Evolutionary conservation across 2,888 invertebrate species (phyloP), one percentile per base, ranked within the genome.

Genomic region (Sussaba pulchella): DNA sequence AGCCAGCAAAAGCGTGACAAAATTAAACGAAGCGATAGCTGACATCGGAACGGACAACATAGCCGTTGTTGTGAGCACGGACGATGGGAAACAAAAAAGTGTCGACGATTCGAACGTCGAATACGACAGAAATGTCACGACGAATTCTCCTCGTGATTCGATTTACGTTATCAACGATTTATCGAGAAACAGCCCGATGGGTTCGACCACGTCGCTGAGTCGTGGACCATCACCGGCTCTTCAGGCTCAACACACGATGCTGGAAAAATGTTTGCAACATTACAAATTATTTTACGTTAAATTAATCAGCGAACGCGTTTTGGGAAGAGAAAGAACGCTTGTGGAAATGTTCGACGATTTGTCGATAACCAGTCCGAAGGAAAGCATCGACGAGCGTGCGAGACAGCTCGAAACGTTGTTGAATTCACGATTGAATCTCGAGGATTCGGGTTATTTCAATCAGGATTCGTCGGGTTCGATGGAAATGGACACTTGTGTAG

Each of bases 231-330:
- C 91, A 5, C 91, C 91, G 0, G 89, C 90, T 1, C 86, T 89
- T 54, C 90, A 90, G 67, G 88, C 89, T 0, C 92, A 92, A 45
- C 93, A 92, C 73, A 92, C 94, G 5, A 93, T 94, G 87, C 84
- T 94, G 31, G 94, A 94, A 85, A 94, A 94, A 85, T 94, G 94
- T 86, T 91, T 94, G 39, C 91, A 93, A 59, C 93, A 94, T 80
- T 95, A 94, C 78, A 94, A 95, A 88, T 90, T 92, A 31, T 94
- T 94, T 86, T 94, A 93, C 70, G 91, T 92, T 0, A 91, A 91
- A 77, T 82, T 92, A 71, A 74, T 92, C 10, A 89, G 88, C 41
- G 87, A 89, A 2, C 87, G 90, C 31, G 86, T 92, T 45, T 82
- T 92, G 8, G 88, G 86, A 10, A 85, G 79, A n/a, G 89, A 92